A percentile compares a stretch with the other conserved stretches of the same genome.
Conservation (phyloP, 2,888 invertebrate genomes). For the Cordilura impudica region DNA sequence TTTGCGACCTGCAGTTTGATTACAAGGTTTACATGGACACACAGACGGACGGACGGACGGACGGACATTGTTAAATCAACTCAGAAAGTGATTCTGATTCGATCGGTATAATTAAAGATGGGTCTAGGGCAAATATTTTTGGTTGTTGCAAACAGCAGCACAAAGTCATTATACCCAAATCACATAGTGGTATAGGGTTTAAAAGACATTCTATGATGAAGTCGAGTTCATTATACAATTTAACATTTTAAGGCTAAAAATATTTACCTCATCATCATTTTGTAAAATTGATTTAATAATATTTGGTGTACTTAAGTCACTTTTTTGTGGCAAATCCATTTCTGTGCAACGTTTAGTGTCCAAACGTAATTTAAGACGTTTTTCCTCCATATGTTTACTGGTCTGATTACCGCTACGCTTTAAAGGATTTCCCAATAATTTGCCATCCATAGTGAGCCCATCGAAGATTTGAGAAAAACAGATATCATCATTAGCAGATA, state of each 20-base stretch:
- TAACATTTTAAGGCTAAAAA: not conserved
- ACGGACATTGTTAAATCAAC: no score
- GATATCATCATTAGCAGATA: slow-evolving; percentile 7
- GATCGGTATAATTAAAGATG: no score
- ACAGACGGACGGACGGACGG: no score
- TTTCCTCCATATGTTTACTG: slow-evolving; percentile 62
- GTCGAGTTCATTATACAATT: no score
- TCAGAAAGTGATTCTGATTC: no score
- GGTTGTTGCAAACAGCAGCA: no score
- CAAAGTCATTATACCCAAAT: no score
- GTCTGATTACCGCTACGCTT: slow-evolving; percentile 35
- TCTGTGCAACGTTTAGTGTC: slow-evolving; percentile 54
- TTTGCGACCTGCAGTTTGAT: no score
- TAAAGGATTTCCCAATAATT: slow-evolving; percentile 10
- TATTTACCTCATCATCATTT: slow-evolving; percentile 41
- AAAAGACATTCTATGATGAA: no score
- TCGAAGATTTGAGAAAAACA: not conserved
- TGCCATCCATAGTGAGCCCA: slow-evolving; percentile 3
- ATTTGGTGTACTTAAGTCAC: slow-evolving; percentile 46
- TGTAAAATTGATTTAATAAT: slow-evolving; percentile 39
- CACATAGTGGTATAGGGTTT: no score
- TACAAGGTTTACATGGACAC: no score
- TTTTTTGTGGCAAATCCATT: slow-evolving; percentile 7
- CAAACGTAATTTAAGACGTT: slow-evolving; percentile 66
- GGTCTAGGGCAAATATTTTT: no score